Percentiles rank a stretch among this genome's conserved stretches.
These are phyloP conservation scores for Poeciliopsis gracilis DNA, from an alignment of 2,797 vertebrate species.

Conservation along the genomic window DNA sequence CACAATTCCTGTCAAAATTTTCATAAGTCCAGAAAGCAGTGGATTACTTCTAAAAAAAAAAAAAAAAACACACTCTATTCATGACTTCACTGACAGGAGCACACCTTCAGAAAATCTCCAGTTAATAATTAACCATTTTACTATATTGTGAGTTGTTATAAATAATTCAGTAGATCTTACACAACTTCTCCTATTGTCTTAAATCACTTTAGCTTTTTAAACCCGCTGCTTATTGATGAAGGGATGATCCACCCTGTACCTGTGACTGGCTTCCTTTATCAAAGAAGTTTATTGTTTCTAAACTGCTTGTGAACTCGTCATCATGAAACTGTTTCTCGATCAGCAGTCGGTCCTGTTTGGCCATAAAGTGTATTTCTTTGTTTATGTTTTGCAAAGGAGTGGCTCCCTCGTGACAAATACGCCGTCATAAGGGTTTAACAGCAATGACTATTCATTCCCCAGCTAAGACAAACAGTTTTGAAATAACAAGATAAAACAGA, in stretches of 20 bases:
- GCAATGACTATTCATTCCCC: constrained; percentile 78
- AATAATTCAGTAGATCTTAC: constrained; percentile 1
- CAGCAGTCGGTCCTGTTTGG: constrained; percentile 75
- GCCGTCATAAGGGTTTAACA: constrained; percentile 66
- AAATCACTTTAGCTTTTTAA: neutral
- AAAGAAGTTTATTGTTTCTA: constrained; percentile 58
- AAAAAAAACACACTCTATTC: constrained; percentile 15
- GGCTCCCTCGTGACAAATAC: constrained; percentile 76
- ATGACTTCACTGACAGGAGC: constrained; percentile 32
- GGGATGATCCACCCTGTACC: constrained; percentile 15
- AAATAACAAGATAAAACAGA: constrained; percentile 83
- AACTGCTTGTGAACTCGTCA: constrained; percentile 62
- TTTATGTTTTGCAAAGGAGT: constrained; percentile 83
- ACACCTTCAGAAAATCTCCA: constrained; percentile 25
- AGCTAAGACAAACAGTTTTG: constrained; percentile 83
- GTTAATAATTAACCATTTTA: constrained; percentile 8
- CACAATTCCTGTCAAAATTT: constrained; percentile 39
- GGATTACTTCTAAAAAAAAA: constrained; percentile 14
- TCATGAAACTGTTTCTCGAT: constrained; percentile 62
- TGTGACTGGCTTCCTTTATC: constrained; percentile 49
- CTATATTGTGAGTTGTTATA: constrained; percentile 1
- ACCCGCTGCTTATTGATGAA: neutral
- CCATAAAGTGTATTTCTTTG: constrained; percentile 81
- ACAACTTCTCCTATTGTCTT: neutral
- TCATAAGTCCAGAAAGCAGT: constrained; percentile 41